These are phyloP conservation scores for Neoaliturus tenellus DNA, from an alignment of 2,888 invertebrate species.

Conservation along the genomic window DNA sequence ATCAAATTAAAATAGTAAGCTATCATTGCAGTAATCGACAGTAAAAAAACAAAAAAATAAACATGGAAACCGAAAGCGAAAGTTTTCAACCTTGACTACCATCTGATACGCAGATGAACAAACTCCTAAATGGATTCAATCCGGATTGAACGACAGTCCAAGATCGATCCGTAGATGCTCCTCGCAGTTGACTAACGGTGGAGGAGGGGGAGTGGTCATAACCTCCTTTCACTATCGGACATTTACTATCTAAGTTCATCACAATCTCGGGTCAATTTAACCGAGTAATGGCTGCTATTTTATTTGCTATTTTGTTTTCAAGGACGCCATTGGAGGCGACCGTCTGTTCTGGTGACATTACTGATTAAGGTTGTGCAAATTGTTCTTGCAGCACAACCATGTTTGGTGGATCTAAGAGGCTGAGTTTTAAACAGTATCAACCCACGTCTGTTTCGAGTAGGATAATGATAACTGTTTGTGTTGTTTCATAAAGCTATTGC, in stretches of 20 bases:
- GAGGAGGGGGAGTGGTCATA: too few relatives aligned
- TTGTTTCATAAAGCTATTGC: too few relatives aligned
- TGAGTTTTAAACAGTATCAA: neutral
- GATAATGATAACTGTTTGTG: too few relatives aligned
- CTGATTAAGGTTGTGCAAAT: slow-evolving; percentile 36
- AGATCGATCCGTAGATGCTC: slow-evolving; percentile 7
- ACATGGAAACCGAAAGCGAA: neutral
- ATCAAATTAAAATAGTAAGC: too few relatives aligned
- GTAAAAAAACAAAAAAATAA: too few relatives aligned
- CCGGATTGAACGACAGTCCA: neutral
- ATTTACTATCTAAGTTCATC: slow-evolving; percentile 31
- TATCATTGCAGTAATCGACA: too few relatives aligned
- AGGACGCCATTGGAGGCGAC: slow-evolving; percentile 7
- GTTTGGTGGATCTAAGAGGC: neutral
- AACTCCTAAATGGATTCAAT: neutral
- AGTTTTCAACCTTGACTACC: neutral
- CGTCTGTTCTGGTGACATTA: slow-evolving; percentile 1
- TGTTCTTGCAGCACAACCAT: slow-evolving; percentile 13
- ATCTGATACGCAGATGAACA: neutral
- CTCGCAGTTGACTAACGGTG: neutral
- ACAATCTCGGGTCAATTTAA: slow-evolving; percentile 34
- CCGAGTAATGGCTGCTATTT: slow-evolving; percentile 22
- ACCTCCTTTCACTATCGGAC: slow-evolving; percentile 36
- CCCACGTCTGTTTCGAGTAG: too few relatives aligned
- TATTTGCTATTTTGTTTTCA: slow-evolving; percentile 4